A percentile compares a stretch with the other conserved stretches of the same genome.
Evolutionary conservation across 2,113 vertebrate species (phyloP).

Genomic region (Alligator sinensis): DNA sequence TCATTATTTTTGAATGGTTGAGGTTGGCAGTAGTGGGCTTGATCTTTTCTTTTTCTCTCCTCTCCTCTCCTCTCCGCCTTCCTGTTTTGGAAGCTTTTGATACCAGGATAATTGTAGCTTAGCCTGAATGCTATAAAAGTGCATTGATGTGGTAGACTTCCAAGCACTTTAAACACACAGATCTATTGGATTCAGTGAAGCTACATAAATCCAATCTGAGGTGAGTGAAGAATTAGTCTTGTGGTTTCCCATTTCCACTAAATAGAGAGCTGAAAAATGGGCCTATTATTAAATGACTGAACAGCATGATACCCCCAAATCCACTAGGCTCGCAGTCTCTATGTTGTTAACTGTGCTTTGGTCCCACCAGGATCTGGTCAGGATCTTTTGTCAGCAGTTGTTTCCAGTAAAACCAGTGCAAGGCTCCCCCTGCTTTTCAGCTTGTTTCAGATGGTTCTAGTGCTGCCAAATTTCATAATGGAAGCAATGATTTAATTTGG

Average conservation of each 20-base stretch:
- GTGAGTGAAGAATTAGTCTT: too few relatives aligned
- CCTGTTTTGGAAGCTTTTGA: too few relatives aligned
- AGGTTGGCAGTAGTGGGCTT: neutral
- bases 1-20: neutral
- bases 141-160: neutral
- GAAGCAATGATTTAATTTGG: conserved; percentile 22
- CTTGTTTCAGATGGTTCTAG: neutral
- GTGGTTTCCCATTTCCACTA: too few relatives aligned
- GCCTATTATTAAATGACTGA: too few relatives aligned
- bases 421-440: neutral
- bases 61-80: too few relatives aligned
- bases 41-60: neutral
- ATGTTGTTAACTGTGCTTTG: neutral
- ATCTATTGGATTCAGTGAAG: too few relatives aligned
- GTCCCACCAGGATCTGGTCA: neutral
- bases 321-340: neutral
- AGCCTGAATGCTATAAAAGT: neutral
- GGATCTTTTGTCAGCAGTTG: neutral
- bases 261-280: too few relatives aligned
- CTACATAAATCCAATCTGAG: too few relatives aligned
- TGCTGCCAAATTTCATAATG: neutral
- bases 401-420: neutral
- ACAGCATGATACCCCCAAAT: too few relatives aligned
- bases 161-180: neutral
- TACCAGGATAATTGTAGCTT: too few relatives aligned